Percentiles rank a stretch among this genome's conserved stretches.
Conservation (phyloP, 30 jellyfish, hydroid and myxozoan genomes). For the Turritopsis rubra region DNA sequence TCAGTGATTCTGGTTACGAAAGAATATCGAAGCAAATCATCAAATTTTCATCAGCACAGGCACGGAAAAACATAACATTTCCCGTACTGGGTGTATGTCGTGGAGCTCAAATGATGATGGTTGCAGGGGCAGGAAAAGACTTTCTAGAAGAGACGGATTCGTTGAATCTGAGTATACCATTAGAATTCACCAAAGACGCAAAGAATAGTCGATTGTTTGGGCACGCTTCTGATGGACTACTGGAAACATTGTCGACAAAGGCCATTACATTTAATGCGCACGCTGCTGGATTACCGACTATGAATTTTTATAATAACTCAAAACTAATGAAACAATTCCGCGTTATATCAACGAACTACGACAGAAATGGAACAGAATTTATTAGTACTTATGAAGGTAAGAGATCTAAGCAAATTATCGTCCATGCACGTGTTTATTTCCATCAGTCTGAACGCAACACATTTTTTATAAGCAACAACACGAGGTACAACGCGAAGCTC, state of each 20-base stretch:
- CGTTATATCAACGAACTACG: constrained; percentile 56
- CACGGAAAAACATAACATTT: constrained; percentile 61
- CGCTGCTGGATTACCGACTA: constrained; percentile 44
- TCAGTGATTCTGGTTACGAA: constrained; percentile 74
- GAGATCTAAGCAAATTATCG: not conserved
- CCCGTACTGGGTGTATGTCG: constrained; percentile 89
- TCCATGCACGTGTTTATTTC: too few relatives aligned
- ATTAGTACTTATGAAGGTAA: constrained; percentile 90
- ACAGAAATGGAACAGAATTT: constrained; percentile 66
- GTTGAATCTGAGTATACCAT: constrained; percentile 51
- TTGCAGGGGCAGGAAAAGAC: constrained; percentile 44
- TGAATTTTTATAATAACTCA: constrained; percentile 28
- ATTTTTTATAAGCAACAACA: not conserved
- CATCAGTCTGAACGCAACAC: too few relatives aligned
- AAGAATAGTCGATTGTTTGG: constrained; percentile 69
- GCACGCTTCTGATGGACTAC: constrained; percentile 65
- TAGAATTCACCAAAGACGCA: constrained; percentile 53
- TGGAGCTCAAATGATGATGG: constrained; percentile 85
- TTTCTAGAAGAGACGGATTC: constrained; percentile 49
- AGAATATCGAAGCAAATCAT: constrained; percentile 47
- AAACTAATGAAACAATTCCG: constrained; percentile 52
- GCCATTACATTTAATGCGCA: constrained; percentile 88
- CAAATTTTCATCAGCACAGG: constrained; percentile 47
- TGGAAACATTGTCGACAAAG: constrained; percentile 45
- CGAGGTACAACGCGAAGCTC: too few relatives aligned